phyloP scores from a whole-genome alignment of 2,888 invertebrate species.

The Apotomis betuletana region DNA sequence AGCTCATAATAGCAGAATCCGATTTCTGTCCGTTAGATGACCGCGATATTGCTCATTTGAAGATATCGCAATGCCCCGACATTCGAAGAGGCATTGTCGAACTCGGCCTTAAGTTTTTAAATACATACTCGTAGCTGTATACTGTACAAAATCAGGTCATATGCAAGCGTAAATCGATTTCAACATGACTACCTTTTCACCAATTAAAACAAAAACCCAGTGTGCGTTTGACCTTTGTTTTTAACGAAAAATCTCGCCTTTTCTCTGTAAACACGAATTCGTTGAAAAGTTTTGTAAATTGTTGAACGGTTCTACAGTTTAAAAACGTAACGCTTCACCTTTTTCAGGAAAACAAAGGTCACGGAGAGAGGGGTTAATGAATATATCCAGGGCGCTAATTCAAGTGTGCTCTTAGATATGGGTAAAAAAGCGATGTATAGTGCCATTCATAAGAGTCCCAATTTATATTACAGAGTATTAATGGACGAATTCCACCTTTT shows the following conservation, averaged over 20 bases:
- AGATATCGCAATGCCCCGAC: no score
- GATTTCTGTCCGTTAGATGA: no score
- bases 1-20: no score
- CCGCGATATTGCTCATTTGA: no score
- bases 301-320: slow-evolving; percentile 1
- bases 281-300: slow-evolving; percentile 23
- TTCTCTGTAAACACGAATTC: slow-evolving; percentile 4
- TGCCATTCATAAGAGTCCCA: no score
- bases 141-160: neutral
- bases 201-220: slow-evolving; percentile 17
- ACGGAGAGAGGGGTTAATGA: neutral
- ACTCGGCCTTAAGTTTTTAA: no score
- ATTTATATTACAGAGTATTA: no score
- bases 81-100: no score
- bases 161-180: slow-evolving; percentile 19
- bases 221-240: slow-evolving; percentile 19
- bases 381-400: neutral
- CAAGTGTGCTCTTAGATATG: no score
- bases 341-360: neutral
- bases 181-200: slow-evolving; percentile 12
- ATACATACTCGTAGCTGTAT: no score
- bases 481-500: no score
- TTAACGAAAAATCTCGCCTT: slow-evolving; percentile 7
- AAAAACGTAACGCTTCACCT: neutral
- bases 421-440: no score